A percentile compares a stretch with the other conserved stretches of the same genome.
Evolutionary conservation across 1,140 invertebrate species (phyloP).

Genomic region (Bilobella aurantiaca): DNA sequence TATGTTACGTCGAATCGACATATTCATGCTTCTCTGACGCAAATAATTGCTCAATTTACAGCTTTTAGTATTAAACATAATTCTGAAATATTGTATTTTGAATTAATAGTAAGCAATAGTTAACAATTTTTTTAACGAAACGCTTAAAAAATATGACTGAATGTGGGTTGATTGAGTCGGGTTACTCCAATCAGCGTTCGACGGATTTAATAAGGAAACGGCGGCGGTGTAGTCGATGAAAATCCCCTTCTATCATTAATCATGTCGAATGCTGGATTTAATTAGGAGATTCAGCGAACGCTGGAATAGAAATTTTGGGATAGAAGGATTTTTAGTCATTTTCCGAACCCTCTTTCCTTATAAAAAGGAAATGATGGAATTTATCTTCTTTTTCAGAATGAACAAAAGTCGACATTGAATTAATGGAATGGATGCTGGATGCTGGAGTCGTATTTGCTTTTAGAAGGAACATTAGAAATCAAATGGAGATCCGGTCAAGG

Average conservation of each 20-base stretch:
- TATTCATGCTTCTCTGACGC: no score
- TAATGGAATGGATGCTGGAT: not conserved
- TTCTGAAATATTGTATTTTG: no score
- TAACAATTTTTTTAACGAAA: no score
- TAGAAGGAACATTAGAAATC: slow-evolving; percentile 33
- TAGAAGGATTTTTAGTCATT: not conserved
- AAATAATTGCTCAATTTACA: no score
- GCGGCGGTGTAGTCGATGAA: not conserved
- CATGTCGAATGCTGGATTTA: not conserved
- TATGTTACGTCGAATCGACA: no score
- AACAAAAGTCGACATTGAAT: slow-evolving; percentile 2
- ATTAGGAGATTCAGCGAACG: not conserved
- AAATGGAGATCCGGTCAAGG: slow-evolving; percentile 35
- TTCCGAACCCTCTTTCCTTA: not conserved
- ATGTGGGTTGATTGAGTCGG: not conserved
- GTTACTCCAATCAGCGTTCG: not conserved
- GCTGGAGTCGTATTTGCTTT: slow-evolving; percentile 26
- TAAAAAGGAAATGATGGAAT: slow-evolving; percentile 1
- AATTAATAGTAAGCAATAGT: no score
- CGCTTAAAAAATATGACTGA: no score
- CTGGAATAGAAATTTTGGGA: not conserved
- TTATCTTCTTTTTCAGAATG: no score
- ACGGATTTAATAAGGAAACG: not conserved
- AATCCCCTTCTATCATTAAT: not conserved
- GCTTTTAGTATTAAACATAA: no score